Percentiles rank a stretch among this genome's conserved stretches.
These are phyloP conservation scores for Teinopalpus imperialis DNA, from an alignment of 2,888 invertebrate species.

Conservation along the genomic window DNA sequence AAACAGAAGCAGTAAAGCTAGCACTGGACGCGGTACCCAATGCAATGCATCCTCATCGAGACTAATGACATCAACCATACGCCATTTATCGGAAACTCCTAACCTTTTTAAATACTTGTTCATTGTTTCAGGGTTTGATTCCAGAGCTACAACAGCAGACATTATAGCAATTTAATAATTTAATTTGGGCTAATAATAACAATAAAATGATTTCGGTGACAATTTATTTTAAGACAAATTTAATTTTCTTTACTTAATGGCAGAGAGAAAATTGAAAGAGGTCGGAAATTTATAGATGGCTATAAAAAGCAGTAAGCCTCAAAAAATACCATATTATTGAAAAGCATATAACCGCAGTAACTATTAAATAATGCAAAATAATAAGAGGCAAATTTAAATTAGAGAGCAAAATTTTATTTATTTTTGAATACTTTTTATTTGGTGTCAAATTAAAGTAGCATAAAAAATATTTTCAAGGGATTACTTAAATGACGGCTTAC, in stretches of 20 bases:
- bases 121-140: constrained; percentile 83
- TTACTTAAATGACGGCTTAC: too few species aligned
- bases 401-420: too few species aligned
- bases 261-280: too few species aligned
- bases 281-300: too few species aligned
- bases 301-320: too few species aligned
- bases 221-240: constrained; percentile 3
- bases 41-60: constrained; percentile 92
- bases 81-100: constrained; percentile 91
- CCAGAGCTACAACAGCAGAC: constrained; percentile 66
- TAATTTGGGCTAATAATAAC: not conserved
- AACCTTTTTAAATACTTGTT: constrained; percentile 87
- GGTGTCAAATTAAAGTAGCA: too few species aligned
- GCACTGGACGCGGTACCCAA: constrained; percentile 92
- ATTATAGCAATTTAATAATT: constrained; percentile 33
- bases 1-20: constrained; percentile 93
- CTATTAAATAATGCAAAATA: too few species aligned
- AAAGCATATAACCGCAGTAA: too few species aligned
- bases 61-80: constrained; percentile 95
- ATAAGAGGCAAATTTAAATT: too few species aligned
- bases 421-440: too few species aligned
- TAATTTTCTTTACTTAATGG: constrained; percentile 8
- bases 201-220: constrained; percentile 1
- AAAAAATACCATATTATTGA: too few species aligned
- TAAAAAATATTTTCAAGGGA: too few species aligned